These are phyloP conservation scores for Bombus confusus DNA, from an alignment of 1,140 invertebrate genomes.

Conservation along the genomic window DNA sequence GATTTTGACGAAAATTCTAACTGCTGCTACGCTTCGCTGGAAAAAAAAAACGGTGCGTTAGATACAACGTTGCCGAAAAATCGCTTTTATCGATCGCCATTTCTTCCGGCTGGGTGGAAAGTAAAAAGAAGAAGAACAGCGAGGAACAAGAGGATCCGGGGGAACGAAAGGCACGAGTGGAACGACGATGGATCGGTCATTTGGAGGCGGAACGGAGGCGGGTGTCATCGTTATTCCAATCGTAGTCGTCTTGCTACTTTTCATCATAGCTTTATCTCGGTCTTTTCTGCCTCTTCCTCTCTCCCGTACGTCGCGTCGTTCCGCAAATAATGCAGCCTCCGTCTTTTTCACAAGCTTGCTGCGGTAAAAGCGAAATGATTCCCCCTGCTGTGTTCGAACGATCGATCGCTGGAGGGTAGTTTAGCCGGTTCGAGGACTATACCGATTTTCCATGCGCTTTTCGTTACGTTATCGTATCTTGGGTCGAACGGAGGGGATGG, in stretches of 20 bases:
- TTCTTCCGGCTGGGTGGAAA: background rate
- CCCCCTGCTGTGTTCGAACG: background rate
- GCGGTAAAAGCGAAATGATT: constrained; percentile 6
- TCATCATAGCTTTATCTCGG: constrained; percentile 17
- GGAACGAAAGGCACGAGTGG: background rate
- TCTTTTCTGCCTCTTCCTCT: background rate
- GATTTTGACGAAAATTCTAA: background rate
- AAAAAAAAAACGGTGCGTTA: background rate
- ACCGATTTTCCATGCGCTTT: no score
- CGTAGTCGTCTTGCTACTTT: background rate
- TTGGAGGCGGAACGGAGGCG: background rate
- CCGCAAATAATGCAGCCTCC: background rate
- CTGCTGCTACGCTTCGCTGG: background rate
- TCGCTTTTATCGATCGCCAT: background rate
- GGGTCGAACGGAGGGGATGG: no score
- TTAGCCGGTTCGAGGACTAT: background rate
- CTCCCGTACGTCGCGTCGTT: no score
- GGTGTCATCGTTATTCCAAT: background rate
- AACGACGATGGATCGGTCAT: background rate
- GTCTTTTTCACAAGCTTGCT: background rate
- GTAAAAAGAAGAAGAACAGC: background rate
- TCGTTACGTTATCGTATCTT: no score
- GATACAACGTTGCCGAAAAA: background rate
- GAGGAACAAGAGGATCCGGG: background rate
- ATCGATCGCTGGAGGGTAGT: background rate